A percentile compares a stretch with the other conserved stretches of the same genome.
Conservation (phyloP, 1,140 invertebrate genomes). For the Lethrus apterus region DNA sequence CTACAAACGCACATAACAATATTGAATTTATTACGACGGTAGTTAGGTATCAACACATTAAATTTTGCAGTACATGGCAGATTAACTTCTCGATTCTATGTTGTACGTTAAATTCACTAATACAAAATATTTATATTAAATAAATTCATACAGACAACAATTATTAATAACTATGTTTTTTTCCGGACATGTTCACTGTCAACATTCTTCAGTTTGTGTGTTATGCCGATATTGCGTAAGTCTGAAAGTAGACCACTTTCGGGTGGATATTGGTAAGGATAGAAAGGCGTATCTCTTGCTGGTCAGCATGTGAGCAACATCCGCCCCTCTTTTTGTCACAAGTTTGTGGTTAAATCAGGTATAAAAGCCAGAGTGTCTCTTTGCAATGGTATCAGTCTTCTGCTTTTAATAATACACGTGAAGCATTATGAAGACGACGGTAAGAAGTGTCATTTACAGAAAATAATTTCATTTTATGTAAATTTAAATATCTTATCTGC, state of each 20-base stretch:
- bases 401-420: conserved; percentile 20
- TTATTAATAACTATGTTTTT: no score
- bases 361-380: background rate
- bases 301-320: conserved; percentile 17
- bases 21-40: no score
- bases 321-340: conserved; percentile 18
- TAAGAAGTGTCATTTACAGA: conserved; percentile 18
- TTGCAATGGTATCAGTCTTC: conserved; percentile 27
- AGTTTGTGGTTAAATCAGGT: background rate
- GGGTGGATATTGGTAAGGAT: conserved; percentile 14
- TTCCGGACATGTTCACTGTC: conserved; percentile 10
- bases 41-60: no score
- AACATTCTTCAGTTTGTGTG: background rate
- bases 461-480: no score
- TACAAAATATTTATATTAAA: no score
- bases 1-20: no score
- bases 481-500: no score
- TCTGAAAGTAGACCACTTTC: conserved; percentile 10
- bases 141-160: no score
- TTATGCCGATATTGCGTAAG: background rate
- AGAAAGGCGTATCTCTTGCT: conserved; percentile 17
- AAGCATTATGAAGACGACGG: conserved; percentile 29
- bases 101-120: no score
- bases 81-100: no score
- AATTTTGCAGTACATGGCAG: no score